These are phyloP conservation scores for Saccostrea glomerata DNA, from an alignment of 1,140 invertebrate species.

Conservation along the genomic window DNA sequence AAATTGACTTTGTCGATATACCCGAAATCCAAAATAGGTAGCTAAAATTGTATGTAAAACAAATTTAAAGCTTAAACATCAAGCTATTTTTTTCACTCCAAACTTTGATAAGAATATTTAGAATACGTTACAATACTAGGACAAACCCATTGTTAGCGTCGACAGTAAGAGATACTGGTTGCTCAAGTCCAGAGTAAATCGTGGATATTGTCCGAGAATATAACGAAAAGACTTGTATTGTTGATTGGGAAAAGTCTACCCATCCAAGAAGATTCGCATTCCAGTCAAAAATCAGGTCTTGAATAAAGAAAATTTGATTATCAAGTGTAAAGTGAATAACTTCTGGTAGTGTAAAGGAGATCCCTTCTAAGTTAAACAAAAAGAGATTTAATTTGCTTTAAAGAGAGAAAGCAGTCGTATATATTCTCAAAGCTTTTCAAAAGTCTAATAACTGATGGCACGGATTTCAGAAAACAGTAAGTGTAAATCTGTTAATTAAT, in stretches of 20 bases:
- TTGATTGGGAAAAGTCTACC: not conserved
- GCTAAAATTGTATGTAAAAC: not conserved
- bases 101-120: not conserved
- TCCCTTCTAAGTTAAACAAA: too few relatives aligned
- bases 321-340: too few relatives aligned
- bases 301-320: not conserved
- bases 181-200: not conserved
- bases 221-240: not conserved
- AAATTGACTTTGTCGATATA: not conserved
- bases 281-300: not conserved
- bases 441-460: not conserved
- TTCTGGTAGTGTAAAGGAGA: too few relatives aligned
- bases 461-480: not conserved
- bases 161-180: not conserved
- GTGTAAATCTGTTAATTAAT: not conserved
- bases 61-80: too few relatives aligned
- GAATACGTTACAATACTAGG: not conserved
- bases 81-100: not conserved
- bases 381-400: too few relatives aligned
- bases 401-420: not conserved
- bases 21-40: not conserved
- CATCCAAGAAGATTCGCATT: not conserved
- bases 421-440: not conserved
- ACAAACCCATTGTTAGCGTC: not conserved
- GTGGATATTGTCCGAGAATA: not conserved